Conservation (phyloP, 2,797 vertebrate genomes). For the Lutjanus argentimaculatus region DNA sequence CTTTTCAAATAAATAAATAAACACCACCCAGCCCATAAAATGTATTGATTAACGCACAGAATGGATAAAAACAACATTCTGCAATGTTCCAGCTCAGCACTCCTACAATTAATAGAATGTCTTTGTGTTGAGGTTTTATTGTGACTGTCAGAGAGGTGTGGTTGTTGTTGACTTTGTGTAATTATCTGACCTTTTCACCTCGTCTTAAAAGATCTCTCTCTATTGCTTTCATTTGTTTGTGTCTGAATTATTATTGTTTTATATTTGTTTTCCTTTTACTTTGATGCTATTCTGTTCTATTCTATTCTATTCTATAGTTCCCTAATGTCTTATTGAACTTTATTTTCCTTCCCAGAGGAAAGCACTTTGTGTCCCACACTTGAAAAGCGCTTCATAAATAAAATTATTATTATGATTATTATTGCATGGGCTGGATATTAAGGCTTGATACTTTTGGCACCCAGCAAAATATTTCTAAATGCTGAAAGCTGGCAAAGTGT, state of each 20-base stretch:
- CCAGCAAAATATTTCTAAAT: not conserved
- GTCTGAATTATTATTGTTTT: not conserved
- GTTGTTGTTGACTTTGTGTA: not conserved
- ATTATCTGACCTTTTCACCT: not conserved
- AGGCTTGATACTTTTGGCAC: not conserved
- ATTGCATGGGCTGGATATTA: not conserved
- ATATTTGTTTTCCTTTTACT: not conserved
- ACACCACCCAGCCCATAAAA: too few species aligned
- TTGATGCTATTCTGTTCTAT: not conserved
- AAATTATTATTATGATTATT: not conserved
- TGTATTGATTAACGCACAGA: not conserved
- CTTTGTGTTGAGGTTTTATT: not conserved
- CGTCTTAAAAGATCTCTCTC: not conserved
- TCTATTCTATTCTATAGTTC: too few species aligned
- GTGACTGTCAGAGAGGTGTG: constrained; percentile 3
- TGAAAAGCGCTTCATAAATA: not conserved
- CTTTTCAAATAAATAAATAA: too few species aligned
- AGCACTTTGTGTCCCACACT: not conserved
- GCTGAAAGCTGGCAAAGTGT: not conserved
- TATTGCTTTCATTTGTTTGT: not conserved
- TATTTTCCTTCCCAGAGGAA: not conserved
- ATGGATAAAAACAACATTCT: not conserved
- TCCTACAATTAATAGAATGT: not conserved
- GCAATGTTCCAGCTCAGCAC: not conserved
- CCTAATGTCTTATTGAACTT: too few species aligned